These are phyloP conservation scores for Momotus momota DNA, from an alignment of 2,797 vertebrate species.

Conservation along the genomic window DNA sequence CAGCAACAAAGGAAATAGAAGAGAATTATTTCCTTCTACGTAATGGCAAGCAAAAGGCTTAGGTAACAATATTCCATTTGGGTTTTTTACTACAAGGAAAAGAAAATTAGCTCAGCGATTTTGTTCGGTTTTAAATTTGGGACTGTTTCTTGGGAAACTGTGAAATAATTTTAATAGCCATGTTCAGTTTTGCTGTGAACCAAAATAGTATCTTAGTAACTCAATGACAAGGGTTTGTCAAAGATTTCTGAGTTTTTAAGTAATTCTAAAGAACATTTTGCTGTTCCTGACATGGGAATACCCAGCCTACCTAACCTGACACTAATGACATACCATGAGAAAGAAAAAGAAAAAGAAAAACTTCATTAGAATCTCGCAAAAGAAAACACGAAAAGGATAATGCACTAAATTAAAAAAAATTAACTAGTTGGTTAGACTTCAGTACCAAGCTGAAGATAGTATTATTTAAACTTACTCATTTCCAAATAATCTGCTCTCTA, in stretches of 20 bases:
- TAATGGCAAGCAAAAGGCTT: neutral
- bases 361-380: neutral
- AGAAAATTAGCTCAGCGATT: neutral
- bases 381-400: neutral
- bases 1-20: neutral
- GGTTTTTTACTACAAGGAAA: neutral
- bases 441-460: neutral
- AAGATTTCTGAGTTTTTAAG: neutral
- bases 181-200: neutral
- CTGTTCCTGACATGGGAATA: neutral
- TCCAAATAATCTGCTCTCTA: neutral
- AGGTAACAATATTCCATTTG: neutral
- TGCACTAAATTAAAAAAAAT: neutral
- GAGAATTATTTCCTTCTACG: neutral
- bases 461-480: neutral
- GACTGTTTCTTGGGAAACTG: neutral
- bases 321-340: neutral
- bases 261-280: neutral
- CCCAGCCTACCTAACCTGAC: neutral
- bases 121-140: neutral
- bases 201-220: neutral
- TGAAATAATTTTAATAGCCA: neutral
- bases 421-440: neutral
- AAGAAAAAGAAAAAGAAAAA: neutral
- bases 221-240: neutral